Evolutionary conservation across 2,888 invertebrate genomes (phyloP).

Genomic region (Drosophila neutralis): DNA sequence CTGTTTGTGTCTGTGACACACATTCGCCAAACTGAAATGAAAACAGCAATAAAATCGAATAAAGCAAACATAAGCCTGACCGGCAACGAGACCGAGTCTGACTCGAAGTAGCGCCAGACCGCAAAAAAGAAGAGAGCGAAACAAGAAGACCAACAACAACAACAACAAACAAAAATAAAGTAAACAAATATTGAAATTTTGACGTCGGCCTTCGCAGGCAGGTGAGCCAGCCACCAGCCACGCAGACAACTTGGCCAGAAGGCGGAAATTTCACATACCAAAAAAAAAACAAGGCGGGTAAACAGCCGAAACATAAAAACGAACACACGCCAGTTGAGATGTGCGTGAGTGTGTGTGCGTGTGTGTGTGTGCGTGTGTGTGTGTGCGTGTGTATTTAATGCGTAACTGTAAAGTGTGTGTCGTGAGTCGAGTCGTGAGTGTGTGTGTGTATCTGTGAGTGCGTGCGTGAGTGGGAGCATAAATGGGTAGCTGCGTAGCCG

Average conservation of each 20-base stretch:
- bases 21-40: conserved; percentile 62
- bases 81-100: conserved; percentile 22
- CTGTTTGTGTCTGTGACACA: conserved; percentile 64
- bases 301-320: conserved; percentile 38
- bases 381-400: conserved; percentile 38
- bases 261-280: conserved; percentile 52
- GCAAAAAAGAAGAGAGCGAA: conserved; percentile 12
- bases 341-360: neutral
- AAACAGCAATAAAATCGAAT: conserved; percentile 68
- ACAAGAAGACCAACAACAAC: conserved; percentile 3
- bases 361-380: neutral
- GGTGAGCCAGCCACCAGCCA: conserved; percentile 29
- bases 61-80: conserved; percentile 68
- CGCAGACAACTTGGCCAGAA: conserved; percentile 63
- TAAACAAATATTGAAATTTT: conserved; percentile 69
- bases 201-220: conserved; percentile 55
- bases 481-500: neutral
- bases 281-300: conserved; percentile 18
- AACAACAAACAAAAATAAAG: conserved; percentile 33
- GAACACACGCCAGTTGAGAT: conserved; percentile 33
- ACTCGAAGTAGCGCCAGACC: conserved; percentile 32
- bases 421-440: conserved; percentile 6
- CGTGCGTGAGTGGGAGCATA: conserved; percentile 1
- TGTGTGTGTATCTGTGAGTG: conserved; percentile 9
- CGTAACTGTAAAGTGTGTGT: conserved; percentile 77